Evolutionary conservation across 2,113 vertebrate species (phyloP).

Genomic region (Aspiorhynchus laticeps): DNA sequence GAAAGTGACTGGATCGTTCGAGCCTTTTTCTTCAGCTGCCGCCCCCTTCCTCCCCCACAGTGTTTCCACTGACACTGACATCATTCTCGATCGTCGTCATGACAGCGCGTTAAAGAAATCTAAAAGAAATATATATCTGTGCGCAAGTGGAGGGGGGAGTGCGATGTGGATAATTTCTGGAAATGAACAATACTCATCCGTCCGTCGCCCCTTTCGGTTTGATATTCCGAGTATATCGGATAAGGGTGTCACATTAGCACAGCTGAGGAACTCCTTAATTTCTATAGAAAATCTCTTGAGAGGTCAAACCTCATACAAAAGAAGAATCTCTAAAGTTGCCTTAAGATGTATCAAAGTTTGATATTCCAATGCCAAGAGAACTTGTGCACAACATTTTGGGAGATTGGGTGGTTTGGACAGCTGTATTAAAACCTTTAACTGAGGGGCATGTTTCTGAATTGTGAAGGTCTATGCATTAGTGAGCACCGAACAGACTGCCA

Average conservation of each 20-base stretch:
- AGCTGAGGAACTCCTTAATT: conserved; percentile 67
- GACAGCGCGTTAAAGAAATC: conserved; percentile 81
- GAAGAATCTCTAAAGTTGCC: conserved; percentile 83
- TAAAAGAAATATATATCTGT: conserved; percentile 76
- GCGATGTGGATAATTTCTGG: conserved; percentile 76
- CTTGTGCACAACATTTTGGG: conserved; percentile 79
- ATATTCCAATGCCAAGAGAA: conserved; percentile 84
- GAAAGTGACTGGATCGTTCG: conserved; percentile 99
- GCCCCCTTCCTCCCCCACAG: conserved; percentile 79
- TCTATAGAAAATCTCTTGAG: conserved; percentile 81
- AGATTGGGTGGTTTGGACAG: conserved; percentile 75
- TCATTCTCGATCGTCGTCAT: conserved; percentile 86
- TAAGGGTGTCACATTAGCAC: conserved; percentile 51
- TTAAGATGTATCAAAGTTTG: conserved; percentile 96
- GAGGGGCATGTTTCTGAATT: conserved; percentile 77
- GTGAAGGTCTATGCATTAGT: conserved; percentile 78
- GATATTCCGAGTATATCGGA: conserved; percentile 47
- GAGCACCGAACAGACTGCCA: conserved; percentile 72
- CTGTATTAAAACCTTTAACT: conserved; percentile 65
- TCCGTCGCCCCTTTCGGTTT: conserved; percentile 75
- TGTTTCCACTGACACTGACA: conserved; percentile 85
- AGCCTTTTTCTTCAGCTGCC: conserved; percentile 95
- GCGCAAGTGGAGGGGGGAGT: conserved; percentile 51
- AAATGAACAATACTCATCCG: conserved; percentile 83
- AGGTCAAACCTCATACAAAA: conserved; percentile 93